Evolutionary conservation across 2,888 invertebrate genomes (phyloP), one percentile per base, ranked within the genome.

Genomic region (Xylocampa areola): DNA sequence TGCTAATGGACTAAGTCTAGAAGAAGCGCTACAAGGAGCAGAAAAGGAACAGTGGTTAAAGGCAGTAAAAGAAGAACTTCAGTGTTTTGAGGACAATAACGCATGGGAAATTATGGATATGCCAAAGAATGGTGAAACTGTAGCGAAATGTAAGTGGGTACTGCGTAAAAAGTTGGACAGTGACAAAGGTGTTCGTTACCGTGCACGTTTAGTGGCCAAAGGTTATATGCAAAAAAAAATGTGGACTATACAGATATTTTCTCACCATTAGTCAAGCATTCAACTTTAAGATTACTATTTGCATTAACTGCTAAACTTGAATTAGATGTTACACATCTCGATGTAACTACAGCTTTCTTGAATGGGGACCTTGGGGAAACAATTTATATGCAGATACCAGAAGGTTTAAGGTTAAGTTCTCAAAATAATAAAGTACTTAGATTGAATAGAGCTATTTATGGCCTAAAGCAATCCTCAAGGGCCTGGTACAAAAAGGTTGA

Each of bases 141-240:
- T 44, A 8, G 13, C 33, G 4, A n/a, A 44, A 17, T 23, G 44
- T 14, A 44, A n/a, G 17, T 33, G 45, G 45, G 45, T 35, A n/a
- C 32, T 45, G n/a, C 21, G 45, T 13, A 29, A 51, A 7, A 35
- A 41, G 37, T 19, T 4, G 35, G 52, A 54, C 5, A 41, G 37
- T 48, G 25, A 6, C 30, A 36, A 32, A 8, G 43, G 47, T 17
- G 41, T 47, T n/a, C 33, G 41, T 13, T 59, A 47, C 30, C 36
- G 53, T 23, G 62, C 62, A 3, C 27, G 62, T 13, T 25, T 57
- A 44, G 62, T 62, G 4, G 55, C 55, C 1, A 62, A 62, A 33
- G 62, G 62, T 23, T 61, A 45, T 19, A 25, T 45, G 1, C 57
- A 57, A 10, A 36, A 44, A 25, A 23, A 16, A 50, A 50, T 27